A percentile compares a stretch with the other conserved stretches of the same genome.
Conservation (phyloP, 2,113 vertebrate genomes). For the Xiphias gladius region DNA sequence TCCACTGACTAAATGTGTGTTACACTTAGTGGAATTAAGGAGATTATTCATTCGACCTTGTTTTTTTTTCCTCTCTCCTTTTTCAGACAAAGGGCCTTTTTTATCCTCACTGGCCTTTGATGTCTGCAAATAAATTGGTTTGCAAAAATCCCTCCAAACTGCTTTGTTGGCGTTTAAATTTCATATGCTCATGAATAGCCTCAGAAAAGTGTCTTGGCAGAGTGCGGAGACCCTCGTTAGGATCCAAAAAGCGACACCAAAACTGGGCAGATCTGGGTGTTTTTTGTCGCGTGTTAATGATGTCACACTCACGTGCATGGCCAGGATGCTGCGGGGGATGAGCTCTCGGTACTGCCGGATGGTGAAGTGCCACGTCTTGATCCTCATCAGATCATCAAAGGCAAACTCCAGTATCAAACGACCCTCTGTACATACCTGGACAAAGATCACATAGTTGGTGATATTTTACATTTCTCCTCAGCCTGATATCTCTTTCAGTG, state of each 20-base stretch:
- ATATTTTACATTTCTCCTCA: constrained; percentile 26
- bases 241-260: constrained; percentile 38
- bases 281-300: constrained; percentile 37
- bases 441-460: constrained; percentile 66
- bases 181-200: constrained; percentile 60
- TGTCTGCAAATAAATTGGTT: constrained; percentile 80
- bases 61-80: constrained; percentile 56
- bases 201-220: constrained; percentile 48
- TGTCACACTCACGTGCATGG: constrained; percentile 95
- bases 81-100: constrained; percentile 67
- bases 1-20: constrained; percentile 64
- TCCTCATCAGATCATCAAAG: constrained; percentile 99
- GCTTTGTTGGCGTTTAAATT: constrained; percentile 76
- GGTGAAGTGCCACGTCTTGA: constrained; percentile 99
- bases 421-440: constrained; percentile 97
- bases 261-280: neutral
- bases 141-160: constrained; percentile 72
- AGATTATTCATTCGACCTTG: constrained; percentile 82
- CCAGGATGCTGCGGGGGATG: constrained; percentile 97
- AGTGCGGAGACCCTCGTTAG: constrained; percentile 41
- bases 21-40: constrained; percentile 80
- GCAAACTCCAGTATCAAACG: constrained; percentile 98
- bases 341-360: constrained; percentile 98
- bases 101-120: constrained; percentile 75
- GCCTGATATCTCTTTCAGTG: constrained; percentile 13